Evolutionary conservation across 2,888 invertebrate genomes (phyloP).

Genomic region (Oscheius onirici): DNA sequence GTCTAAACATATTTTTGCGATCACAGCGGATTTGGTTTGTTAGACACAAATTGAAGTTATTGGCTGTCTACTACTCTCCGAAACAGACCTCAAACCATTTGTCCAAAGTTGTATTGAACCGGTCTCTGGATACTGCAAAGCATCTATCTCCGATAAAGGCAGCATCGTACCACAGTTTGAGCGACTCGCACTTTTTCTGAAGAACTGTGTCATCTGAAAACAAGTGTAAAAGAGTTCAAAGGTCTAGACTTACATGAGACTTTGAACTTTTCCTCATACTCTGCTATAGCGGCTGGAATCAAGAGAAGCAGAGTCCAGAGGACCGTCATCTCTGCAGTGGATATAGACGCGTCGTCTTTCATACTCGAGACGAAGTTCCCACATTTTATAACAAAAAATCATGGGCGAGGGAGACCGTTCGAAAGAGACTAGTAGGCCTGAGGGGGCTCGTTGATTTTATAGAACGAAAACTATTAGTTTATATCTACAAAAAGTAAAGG

Average conservation of each 20-base stretch:
- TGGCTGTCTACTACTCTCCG: neutral
- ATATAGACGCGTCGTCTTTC: neutral
- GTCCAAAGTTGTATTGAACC: neutral
- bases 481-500: too few species aligned
- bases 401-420: too few species aligned
- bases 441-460: too few species aligned
- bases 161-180: conserved; percentile 11
- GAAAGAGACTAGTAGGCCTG: too few species aligned
- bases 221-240: neutral
- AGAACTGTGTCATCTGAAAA: conserved; percentile 29
- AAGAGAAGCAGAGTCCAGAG: neutral
- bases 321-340: neutral
- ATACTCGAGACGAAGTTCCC: conserved; percentile 2
- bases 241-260: conserved; percentile 24
- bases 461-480: too few species aligned
- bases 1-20: too few species aligned
- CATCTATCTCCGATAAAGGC: conserved; percentile 34
- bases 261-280: conserved; percentile 17
- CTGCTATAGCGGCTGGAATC: neutral
- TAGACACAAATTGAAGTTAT: too few species aligned
- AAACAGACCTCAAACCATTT: conserved; percentile 1
- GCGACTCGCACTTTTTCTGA: conserved; percentile 25
- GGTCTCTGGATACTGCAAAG: conserved; percentile 15
- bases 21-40: too few species aligned
- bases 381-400: neutral